Conservation (phyloP, 1,140 invertebrate genomes). For the Mizuhopecten yessoensis region DNA sequence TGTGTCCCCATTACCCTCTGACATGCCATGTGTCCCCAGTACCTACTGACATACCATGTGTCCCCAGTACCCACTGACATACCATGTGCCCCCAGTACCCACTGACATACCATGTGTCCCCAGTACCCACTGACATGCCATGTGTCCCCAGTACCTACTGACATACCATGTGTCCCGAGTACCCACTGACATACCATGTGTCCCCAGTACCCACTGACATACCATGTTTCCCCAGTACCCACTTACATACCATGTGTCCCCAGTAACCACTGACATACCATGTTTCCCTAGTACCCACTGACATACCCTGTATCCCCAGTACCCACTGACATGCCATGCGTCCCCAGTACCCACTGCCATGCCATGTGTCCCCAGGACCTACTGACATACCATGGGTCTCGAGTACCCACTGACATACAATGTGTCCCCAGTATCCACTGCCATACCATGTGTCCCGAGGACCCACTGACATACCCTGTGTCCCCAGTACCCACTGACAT, state of each 20-base stretch:
- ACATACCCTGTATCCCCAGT: background rate
- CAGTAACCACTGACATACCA: background rate
- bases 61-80: background rate
- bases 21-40: background rate
- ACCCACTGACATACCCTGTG: background rate
- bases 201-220: background rate
- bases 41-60: background rate
- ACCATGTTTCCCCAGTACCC: background rate
- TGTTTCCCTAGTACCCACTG: background rate
- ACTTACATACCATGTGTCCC: background rate
- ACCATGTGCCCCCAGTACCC: background rate
- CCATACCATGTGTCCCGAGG: background rate
- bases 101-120: background rate
- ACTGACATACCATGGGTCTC: background rate
- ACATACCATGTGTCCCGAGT: background rate
- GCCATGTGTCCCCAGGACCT: background rate
- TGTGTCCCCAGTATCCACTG: background rate
- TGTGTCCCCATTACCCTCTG: background rate
- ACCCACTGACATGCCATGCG: background rate
- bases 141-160: background rate
- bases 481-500: background rate
- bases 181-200: background rate
- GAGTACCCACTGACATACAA: background rate
- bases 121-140: background rate
- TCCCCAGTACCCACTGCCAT: background rate